These are phyloP conservation scores for Bombus consobrinus DNA, from an alignment of 1,140 invertebrate species.

Conservation along the genomic window DNA sequence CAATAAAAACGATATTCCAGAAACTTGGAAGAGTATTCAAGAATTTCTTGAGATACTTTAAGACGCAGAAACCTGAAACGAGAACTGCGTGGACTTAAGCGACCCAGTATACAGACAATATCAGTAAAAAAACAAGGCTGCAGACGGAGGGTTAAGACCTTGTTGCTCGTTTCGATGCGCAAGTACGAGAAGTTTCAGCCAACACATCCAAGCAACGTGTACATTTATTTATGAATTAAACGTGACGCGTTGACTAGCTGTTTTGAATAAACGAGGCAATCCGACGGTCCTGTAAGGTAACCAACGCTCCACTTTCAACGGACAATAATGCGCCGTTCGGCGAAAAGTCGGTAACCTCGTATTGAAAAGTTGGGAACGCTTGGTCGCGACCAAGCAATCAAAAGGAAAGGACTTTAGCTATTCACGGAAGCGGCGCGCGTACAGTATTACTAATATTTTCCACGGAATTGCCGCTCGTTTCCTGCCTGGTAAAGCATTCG, in stretches of 20 bases:
- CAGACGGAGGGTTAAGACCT: no score
- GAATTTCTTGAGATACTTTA: no score
- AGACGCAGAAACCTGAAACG: no score
- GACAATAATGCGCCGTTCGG: background rate
- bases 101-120: no score
- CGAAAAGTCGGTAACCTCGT: slow-evolving; percentile 13
- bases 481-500: slow-evolving; percentile 13
- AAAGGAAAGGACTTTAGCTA: slow-evolving; percentile 5
- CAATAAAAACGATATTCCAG: no score
- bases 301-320: slow-evolving; percentile 8
- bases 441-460: slow-evolving; percentile 1
- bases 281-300: background rate
- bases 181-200: no score
- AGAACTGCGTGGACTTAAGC: no score
- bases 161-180: no score
- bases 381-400: background rate
- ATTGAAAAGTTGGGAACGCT: background rate
- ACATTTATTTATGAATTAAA: background rate
- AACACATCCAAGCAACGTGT: no score
- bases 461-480: slow-evolving; percentile 21
- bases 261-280: background rate
- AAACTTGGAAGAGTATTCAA: no score
- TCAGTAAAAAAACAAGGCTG: no score
- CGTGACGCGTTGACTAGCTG: background rate
- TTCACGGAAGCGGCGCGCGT: background rate